A percentile compares a stretch with the other conserved stretches of the same genome.
Conservation (phyloP, 2,113 vertebrate species). For the Nyctibius bracteatus region DNA sequence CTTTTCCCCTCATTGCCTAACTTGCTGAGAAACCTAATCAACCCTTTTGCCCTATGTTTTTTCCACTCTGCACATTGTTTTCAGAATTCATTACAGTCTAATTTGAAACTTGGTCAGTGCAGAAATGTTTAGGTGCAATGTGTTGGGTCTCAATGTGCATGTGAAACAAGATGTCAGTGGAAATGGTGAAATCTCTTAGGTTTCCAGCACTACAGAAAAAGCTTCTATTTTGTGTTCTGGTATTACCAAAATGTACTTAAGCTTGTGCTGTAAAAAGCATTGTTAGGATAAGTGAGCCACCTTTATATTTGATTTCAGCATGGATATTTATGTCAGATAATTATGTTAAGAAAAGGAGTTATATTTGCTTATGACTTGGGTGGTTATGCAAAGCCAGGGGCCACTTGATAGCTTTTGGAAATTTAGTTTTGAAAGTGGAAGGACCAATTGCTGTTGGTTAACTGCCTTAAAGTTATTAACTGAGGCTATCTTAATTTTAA, state of each 20-base stretch:
- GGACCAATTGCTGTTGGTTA: accelerated
- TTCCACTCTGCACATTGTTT: background rate
- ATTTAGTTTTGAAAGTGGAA: background rate
- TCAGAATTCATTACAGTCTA: background rate
- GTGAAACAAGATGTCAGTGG: background rate
- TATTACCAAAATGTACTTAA: background rate
- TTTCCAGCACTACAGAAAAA: background rate
- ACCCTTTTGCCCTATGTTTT: background rate
- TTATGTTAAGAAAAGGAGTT: background rate
- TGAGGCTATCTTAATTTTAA: background rate
- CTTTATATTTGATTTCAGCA: background rate
- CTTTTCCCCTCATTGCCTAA: background rate
- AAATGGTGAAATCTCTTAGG: background rate
- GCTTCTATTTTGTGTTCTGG: background rate
- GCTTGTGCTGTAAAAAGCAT: background rate
- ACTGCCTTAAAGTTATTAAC: background rate
- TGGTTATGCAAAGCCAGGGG: background rate
- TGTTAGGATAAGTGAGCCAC: background rate
- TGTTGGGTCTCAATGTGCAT: background rate
- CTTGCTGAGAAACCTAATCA: background rate
- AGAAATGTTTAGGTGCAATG: background rate
- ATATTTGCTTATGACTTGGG: background rate
- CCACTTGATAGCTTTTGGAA: background rate
- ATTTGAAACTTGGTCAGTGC: background rate
- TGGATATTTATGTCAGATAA: background rate